These are phyloP conservation scores for Heliocidaris tuberculata DNA, from an alignment of 35 echinoderm and acorn worm genomes.

Conservation along the genomic window DNA sequence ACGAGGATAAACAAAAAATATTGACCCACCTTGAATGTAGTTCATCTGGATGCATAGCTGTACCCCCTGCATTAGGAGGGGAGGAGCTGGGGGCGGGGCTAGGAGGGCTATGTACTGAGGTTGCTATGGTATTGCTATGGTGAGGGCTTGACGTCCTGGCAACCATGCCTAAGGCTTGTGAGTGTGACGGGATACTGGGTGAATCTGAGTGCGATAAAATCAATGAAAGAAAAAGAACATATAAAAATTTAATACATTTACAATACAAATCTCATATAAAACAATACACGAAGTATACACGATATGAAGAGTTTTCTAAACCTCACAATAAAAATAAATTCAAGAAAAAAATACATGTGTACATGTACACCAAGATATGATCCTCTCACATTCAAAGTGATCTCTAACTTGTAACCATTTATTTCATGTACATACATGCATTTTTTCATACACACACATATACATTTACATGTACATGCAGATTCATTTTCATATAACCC, in stretches of 20 bases:
- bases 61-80: conserved; percentile 57
- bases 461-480: too few relatives aligned
- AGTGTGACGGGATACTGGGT: conserved; percentile 21
- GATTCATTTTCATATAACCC: too few relatives aligned
- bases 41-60: conserved; percentile 79
- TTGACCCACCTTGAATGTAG: conserved; percentile 71
- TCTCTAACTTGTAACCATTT: too few relatives aligned
- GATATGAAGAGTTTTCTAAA: not conserved
- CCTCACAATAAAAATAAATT: not conserved
- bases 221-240: not conserved
- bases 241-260: not conserved
- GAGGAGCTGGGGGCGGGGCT: conserved; percentile 87
- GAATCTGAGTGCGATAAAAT: not conserved
- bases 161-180: conserved; percentile 34
- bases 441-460: too few relatives aligned
- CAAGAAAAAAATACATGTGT: not conserved
- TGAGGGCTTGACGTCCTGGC: conserved; percentile 63
- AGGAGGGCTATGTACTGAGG: conserved; percentile 84
- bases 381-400: not conserved
- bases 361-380: not conserved
- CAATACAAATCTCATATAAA: not conserved
- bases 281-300: not conserved
- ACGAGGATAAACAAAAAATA: too few relatives aligned
- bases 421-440: too few relatives aligned
- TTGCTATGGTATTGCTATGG: conserved; percentile 72